A percentile compares a stretch with the other conserved stretches of the same genome.
phyloP scores from a whole-genome alignment of 2,113 vertebrate genomes.

The Alethe diademata region DNA sequence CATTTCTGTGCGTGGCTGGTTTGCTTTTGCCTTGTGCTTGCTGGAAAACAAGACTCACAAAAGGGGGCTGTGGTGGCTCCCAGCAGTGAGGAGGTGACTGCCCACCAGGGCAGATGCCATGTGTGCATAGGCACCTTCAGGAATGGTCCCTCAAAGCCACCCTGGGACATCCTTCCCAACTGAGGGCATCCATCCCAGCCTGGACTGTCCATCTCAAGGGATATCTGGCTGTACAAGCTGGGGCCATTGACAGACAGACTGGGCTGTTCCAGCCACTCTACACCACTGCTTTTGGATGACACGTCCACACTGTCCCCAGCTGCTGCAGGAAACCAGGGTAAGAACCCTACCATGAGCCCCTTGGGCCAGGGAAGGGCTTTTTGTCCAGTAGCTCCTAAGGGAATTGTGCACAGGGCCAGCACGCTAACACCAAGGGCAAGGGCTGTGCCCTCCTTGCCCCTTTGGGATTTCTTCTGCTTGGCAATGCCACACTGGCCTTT shows the following conservation, averaged over 20 bases:
- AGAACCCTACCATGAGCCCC: neutral
- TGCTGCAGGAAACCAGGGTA: neutral
- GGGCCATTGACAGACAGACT: neutral
- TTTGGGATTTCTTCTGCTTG: neutral
- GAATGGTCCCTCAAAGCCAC: neutral
- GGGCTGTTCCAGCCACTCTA: accelerated
- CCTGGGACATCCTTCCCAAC: neutral
- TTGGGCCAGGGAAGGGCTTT: neutral
- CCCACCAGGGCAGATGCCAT: neutral
- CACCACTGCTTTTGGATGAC: neutral
- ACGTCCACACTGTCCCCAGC: accelerated
- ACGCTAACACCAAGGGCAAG: neutral
- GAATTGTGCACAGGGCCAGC: neutral
- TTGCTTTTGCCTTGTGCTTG: conserved; percentile 16
- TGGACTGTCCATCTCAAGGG: neutral
- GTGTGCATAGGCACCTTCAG: neutral
- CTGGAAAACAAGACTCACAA: neutral
- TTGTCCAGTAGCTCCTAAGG: neutral
- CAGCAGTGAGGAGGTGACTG: neutral
- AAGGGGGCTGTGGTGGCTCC: neutral
- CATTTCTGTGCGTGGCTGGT: accelerated
- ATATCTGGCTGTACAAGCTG: neutral
- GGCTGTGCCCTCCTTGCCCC: neutral
- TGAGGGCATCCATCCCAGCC: neutral
- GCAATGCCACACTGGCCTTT: neutral